phyloP scores from a whole-genome alignment of 2,888 invertebrate genomes.

The Trichogramma evanescens region DNA sequence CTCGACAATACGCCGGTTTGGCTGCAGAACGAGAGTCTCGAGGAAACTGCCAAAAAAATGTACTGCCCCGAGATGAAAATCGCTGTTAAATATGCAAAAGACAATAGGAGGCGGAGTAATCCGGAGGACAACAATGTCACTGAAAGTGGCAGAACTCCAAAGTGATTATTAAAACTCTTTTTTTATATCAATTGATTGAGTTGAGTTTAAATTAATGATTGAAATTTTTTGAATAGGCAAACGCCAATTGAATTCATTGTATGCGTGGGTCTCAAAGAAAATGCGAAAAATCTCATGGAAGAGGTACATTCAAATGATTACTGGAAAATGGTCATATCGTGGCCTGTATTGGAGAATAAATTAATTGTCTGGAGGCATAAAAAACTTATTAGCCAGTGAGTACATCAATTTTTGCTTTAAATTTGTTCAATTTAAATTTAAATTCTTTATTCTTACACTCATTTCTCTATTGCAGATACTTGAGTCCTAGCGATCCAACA shows the following conservation, averaged over 20 bases:
- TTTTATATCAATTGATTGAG: not conserved
- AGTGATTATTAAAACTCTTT: too few species aligned
- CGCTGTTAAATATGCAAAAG: conserved; percentile 37
- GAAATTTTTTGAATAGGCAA: not conserved
- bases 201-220: not conserved
- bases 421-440: not conserved
- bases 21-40: conserved; percentile 46
- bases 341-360: conserved; percentile 51
- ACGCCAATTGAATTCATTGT: conserved; percentile 49
- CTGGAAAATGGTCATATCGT: conserved; percentile 60
- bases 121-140: conserved; percentile 1
- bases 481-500: conserved; percentile 44
- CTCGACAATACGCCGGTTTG: conserved; percentile 54
- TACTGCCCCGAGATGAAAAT: conserved; percentile 46
- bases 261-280: conserved; percentile 50
- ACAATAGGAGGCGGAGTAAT: conserved; percentile 20
- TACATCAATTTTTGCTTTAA: not conserved
- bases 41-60: conserved; percentile 47
- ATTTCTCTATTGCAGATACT: conserved; percentile 26
- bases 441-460: not conserved
- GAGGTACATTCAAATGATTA: conserved; percentile 48
- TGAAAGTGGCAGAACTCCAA: too few species aligned
- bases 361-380: conserved; percentile 48
- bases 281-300: conserved; percentile 45
- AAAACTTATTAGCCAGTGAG: conserved; percentile 47